phyloP scores from a whole-genome alignment of 64 coral and sea anemone species.

The Montipora capricornis region DNA sequence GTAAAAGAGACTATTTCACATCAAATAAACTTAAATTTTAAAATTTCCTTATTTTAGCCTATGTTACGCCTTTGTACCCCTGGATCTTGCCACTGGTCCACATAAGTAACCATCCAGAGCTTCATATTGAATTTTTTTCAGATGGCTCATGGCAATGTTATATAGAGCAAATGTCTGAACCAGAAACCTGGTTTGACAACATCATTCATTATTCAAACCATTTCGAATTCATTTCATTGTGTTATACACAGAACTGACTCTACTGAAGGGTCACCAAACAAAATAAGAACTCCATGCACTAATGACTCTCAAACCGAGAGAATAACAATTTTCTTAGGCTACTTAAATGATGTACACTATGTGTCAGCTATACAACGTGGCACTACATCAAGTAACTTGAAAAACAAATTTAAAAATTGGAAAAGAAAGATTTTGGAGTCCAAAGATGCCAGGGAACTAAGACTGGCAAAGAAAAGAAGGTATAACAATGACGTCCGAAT shows the following conservation, averaged over 20 bases:
- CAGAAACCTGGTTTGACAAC: background rate
- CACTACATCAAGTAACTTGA: background rate
- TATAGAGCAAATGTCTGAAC: conserved; percentile 4
- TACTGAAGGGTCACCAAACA: background rate
- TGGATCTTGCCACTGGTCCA: too few species aligned
- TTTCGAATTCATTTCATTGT: background rate
- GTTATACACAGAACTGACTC: background rate
- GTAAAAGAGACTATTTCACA: too few species aligned
- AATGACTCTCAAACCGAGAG: background rate
- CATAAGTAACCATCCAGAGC: background rate
- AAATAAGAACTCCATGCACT: background rate
- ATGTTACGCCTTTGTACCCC: too few species aligned
- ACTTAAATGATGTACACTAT: background rate
- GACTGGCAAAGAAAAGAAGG: background rate
- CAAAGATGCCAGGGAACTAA: background rate
- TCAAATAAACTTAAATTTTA: too few species aligned
- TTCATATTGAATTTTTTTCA: background rate
- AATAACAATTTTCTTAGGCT: background rate
- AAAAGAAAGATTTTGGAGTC: background rate
- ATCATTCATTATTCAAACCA: background rate
- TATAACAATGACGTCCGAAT: background rate
- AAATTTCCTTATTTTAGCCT: too few species aligned
- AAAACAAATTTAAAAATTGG: background rate
- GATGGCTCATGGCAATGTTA: background rate
- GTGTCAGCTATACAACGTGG: background rate